Percentiles rank a stretch among this genome's conserved stretches.
Evolutionary conservation across 2,113 vertebrate genomes (phyloP).

Genomic region (Glaucomys volans): DNA sequence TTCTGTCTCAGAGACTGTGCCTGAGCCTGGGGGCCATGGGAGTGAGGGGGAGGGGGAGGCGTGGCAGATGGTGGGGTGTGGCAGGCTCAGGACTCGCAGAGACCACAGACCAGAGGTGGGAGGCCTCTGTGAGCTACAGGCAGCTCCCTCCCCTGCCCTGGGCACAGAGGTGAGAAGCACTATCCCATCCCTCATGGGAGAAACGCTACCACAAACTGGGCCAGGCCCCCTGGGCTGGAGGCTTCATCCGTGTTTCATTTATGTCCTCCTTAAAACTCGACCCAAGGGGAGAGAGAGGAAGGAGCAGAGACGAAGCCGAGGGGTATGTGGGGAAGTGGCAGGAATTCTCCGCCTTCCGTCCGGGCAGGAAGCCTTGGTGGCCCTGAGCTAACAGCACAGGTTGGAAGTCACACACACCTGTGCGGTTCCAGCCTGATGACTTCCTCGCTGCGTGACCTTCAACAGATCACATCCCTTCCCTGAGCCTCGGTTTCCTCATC

Average conservation of each 20-base stretch:
- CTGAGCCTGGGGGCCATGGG: neutral
- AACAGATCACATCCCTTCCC: neutral
- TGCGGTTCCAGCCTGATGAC: neutral
- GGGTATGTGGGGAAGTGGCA: fast-evolving
- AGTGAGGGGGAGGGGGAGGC: fast-evolving
- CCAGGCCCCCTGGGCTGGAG: neutral
- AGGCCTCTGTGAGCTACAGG: conserved; percentile 13
- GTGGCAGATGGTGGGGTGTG: conserved; percentile 28
- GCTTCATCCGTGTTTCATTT: conserved; percentile 82
- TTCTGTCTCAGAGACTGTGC: neutral
- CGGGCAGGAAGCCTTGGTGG: neutral
- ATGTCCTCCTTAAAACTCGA: conserved; percentile 65
- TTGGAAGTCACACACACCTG: neutral
- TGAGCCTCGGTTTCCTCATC: neutral
- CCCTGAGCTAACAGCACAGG: neutral
- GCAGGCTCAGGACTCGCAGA: fast-evolving
- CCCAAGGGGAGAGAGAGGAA: neutral
- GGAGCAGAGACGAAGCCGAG: neutral
- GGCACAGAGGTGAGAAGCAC: conserved; percentile 44
- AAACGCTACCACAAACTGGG: too few relatives aligned
- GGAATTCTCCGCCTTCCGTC: neutral
- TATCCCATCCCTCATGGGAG: conserved; percentile 84
- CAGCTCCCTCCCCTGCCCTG: conserved; percentile 77
- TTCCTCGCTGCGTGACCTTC: neutral
- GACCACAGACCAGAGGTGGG: neutral